These are phyloP conservation scores for Corapipo altera DNA, from an alignment of 2,113 vertebrate species.

Conservation along the genomic window DNA sequence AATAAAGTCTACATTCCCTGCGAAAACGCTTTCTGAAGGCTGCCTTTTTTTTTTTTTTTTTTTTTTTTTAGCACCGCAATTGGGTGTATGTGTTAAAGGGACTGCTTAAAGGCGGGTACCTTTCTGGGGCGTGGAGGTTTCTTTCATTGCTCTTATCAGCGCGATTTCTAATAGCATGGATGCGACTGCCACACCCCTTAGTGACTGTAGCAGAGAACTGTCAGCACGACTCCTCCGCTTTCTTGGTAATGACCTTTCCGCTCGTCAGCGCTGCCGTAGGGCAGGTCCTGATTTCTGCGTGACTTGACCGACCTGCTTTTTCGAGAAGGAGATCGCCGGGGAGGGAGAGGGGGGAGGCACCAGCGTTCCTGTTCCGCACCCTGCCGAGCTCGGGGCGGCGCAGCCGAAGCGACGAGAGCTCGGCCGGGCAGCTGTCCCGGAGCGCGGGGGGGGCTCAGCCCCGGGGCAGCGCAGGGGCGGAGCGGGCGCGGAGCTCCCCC, in stretches of 20 bases:
- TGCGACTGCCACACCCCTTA: neutral
- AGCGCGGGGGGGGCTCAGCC: rapidly evolving
- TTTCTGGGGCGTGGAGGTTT: neutral
- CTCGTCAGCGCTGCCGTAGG: neutral
- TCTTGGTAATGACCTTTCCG: neutral
- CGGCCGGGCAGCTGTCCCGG: rapidly evolving
- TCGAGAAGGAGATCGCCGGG: neutral
- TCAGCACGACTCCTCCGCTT: neutral
- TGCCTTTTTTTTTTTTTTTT: neutral
- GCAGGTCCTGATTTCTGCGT: neutral
- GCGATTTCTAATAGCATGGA: neutral
- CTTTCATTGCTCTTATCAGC: neutral
- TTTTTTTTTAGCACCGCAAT: neutral
- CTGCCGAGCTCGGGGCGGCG: neutral
- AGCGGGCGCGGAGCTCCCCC: neutral
- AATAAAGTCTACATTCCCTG: conserved; percentile 24
- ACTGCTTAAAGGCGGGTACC: neutral
- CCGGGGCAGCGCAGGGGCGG: rapidly evolving
- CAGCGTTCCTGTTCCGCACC: neutral
- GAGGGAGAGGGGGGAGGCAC: neutral
- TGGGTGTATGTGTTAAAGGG: neutral
- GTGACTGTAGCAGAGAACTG: neutral
- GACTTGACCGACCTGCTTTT: neutral
- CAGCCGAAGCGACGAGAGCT: neutral
- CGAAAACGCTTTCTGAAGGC: neutral